Percentiles rank a stretch among this genome's conserved stretches.
Conservation (phyloP, 2,797 vertebrate species). For the Malurus leucopterus region DNA sequence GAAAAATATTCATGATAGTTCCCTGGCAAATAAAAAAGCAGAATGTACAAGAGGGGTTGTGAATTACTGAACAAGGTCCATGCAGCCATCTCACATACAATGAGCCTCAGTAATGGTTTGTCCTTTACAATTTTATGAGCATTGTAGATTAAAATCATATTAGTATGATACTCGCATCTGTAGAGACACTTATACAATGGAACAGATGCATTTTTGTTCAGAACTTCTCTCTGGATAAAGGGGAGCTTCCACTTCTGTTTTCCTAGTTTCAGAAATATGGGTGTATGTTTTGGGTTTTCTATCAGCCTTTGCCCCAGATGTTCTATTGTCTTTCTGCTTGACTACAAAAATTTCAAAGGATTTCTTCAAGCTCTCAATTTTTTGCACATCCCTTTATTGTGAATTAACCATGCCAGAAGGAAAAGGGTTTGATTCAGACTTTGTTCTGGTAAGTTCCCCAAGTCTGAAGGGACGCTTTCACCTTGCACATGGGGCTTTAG, state of each 20-base stretch:
- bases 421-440: background rate
- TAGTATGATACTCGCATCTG: background rate
- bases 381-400: background rate
- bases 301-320: background rate
- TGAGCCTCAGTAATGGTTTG: background rate
- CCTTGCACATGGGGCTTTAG: background rate
- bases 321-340: background rate
- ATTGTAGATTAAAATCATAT: background rate
- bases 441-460: background rate
- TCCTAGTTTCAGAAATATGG: background rate
- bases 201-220: constrained; percentile 2
- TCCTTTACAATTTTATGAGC: background rate
- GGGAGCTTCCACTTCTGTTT: background rate
- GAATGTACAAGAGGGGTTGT: background rate
- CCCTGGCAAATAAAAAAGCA: background rate
- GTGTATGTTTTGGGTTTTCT: background rate
- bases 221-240: background rate
- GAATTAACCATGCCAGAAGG: background rate
- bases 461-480: background rate
- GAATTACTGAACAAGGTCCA: background rate
- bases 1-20: background rate
- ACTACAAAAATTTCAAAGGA: background rate
- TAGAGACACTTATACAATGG: background rate
- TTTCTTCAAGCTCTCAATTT: background rate
- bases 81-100: background rate